These are phyloP conservation scores for Vespertilio murinus DNA, from an alignment of 2,797 vertebrate genomes.

Conservation along the genomic window DNA sequence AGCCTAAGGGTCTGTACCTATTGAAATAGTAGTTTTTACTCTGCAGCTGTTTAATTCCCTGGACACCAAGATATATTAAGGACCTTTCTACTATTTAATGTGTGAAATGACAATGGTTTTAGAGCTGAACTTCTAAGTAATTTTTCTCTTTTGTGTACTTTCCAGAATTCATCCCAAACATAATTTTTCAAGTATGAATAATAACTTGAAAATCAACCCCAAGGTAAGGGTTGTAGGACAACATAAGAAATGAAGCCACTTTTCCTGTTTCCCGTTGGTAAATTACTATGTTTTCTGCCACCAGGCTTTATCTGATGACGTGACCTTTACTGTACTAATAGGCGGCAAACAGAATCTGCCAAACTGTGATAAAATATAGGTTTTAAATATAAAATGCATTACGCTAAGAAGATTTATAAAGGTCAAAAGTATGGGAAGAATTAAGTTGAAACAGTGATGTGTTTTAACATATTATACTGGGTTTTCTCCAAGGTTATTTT, in stretches of 20 bases:
- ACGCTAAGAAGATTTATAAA: constrained; percentile 58
- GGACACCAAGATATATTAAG: background rate
- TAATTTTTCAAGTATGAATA: constrained; percentile 77
- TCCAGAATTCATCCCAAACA: constrained; percentile 67
- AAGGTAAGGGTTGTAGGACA: constrained; percentile 83
- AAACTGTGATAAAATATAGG: constrained; percentile 77
- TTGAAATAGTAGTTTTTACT: background rate
- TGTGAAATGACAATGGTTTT: constrained; percentile 22
- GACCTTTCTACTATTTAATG: background rate
- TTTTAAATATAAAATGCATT: constrained; percentile 76
- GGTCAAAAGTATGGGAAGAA: constrained; percentile 61
- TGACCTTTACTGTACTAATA: constrained; percentile 74
- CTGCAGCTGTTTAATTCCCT: background rate
- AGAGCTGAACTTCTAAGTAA: background rate
- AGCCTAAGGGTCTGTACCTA: background rate
- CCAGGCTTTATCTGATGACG: constrained; percentile 75
- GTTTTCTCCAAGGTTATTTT: constrained; percentile 52
- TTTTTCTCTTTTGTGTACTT: constrained; percentile 54
- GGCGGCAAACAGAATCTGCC: constrained; percentile 79
- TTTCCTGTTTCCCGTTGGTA: constrained; percentile 70
- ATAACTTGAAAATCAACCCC: constrained; percentile 73
- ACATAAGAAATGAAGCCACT: constrained; percentile 81
- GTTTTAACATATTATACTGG: constrained; percentile 35
- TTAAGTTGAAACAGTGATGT: constrained; percentile 60
- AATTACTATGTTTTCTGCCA: constrained; percentile 61